Base-by-base conservation (phyloP, 1,140 invertebrate genomes). In the Lepeophtheirus salmonis region DNA sequence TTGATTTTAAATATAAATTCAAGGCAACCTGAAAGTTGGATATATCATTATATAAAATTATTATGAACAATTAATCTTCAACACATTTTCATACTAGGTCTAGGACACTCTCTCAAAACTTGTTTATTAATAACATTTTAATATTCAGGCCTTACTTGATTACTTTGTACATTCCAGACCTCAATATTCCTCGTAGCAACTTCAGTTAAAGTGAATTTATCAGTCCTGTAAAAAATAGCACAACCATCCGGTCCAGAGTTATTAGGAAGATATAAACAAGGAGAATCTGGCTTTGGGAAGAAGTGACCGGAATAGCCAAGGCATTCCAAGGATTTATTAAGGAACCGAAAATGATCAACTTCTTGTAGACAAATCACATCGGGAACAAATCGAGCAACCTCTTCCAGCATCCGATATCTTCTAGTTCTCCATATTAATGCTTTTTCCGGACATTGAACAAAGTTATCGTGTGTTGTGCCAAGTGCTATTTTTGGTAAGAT, bases 201-300 rank as follows among this genome's bases (percentile, higher is more conserved):
- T 52, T 73, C 68, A 3, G 81, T 58, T 21, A 83, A 68, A 61
- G 80, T 75, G 60, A 83, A 79, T 68, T 79, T 79, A 49, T 78
- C 71, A 48, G 72, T 73, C 49, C 76, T 73, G 67, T 78, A 84
- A 23, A 87, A 86, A 20, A 86, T 74, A 1, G 83, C 83, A 69
- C 83, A 86, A 2, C 84, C 84, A 71, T 87, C 84, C 0, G 84
- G 83, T 1, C 84, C 83, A 64, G 80, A 82, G 66, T 84, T 84
- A 48, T 78, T 77, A 58, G 77, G 70, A 48, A 83, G 75, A 64
- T 84, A 83, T 16, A 84, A 70, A 69, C 83, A 86, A 0, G 83
- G 83, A 0, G 83, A 86, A 66, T 85, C 81, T 0, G 83, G 83
- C 70, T 86, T 86, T 0, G 81, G 81, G 65, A 78, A 79, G 69